Evolutionary conservation across 2,797 vertebrate genomes (phyloP).

Genomic region (Phalanger gymnotis): DNA sequence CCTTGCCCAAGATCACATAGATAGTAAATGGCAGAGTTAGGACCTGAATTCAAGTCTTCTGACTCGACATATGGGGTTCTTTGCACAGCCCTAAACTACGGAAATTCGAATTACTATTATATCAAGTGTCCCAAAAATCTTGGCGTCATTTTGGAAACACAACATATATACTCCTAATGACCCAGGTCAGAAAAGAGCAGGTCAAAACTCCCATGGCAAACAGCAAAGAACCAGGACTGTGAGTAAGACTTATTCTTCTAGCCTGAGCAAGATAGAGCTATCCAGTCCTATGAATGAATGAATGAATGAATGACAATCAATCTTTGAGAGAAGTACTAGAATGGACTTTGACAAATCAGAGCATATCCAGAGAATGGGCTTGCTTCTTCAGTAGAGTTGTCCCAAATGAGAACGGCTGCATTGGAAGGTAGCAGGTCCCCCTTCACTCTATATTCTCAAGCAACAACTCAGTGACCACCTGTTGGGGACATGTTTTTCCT

Average conservation of each 20-base stretch:
- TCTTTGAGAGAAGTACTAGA: not conserved
- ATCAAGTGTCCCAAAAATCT: not conserved
- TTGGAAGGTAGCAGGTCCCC: not conserved
- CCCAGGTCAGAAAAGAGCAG: too few relatives aligned
- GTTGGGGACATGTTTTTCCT: not conserved
- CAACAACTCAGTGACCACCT: not conserved
- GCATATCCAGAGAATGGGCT: not conserved
- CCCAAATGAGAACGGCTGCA: not conserved
- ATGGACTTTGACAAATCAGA: not conserved
- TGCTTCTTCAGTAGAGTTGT: not conserved
- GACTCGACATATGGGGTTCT: not conserved
- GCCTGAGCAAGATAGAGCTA: not conserved
- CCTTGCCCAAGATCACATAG: not conserved
- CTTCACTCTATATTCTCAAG: not conserved
- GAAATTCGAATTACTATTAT: not conserved
- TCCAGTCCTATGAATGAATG: not conserved
- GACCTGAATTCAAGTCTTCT: not conserved
- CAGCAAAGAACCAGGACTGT: not conserved
- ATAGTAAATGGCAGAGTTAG: not conserved
- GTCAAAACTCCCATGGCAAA: not conserved
- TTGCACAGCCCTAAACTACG: not conserved
- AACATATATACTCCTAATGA: not conserved
- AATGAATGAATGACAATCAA: not conserved
- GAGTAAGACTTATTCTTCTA: not conserved
- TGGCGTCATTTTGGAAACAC: not conserved